Evolutionary conservation across 2,797 vertebrate genomes (phyloP).

Genomic region (Gobionotothen gibberifrons): DNA sequence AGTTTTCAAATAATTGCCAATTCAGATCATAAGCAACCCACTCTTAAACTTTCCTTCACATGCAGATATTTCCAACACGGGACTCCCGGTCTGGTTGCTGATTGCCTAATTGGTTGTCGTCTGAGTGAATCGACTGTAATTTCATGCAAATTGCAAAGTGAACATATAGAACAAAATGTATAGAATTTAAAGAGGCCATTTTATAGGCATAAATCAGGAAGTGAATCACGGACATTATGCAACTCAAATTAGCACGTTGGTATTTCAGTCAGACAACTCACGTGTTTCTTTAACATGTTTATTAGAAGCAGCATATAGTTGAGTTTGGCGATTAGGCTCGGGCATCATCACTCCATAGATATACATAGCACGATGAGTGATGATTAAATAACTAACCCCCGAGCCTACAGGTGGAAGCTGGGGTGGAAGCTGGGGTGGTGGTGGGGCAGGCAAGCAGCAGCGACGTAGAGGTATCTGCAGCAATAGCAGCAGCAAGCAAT

Average conservation of each 20-base stretch:
- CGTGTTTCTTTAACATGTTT: too few relatives aligned
- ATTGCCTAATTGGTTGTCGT: slow-evolving; percentile 44
- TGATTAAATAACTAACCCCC: too few relatives aligned
- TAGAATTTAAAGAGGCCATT: slow-evolving; percentile 3
- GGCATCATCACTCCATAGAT: too few relatives aligned
- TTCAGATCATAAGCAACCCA: slow-evolving; percentile 9
- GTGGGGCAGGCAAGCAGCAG: too few relatives aligned
- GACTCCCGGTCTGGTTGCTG: slow-evolving; percentile 1
- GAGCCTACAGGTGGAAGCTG: too few relatives aligned
- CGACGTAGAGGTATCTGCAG: too few relatives aligned
- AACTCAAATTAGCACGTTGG: not conserved
- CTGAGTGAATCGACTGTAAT: slow-evolving; percentile 31
- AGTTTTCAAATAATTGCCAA: not conserved
- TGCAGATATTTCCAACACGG: slow-evolving; percentile 7
- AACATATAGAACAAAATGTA: slow-evolving; percentile 14
- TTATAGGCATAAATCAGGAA: slow-evolving; percentile 14
- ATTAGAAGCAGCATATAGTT: too few relatives aligned
- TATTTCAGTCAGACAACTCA: too few relatives aligned
- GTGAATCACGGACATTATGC: slow-evolving; percentile 8
- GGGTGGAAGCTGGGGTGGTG: too few relatives aligned
- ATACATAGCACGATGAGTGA: too few relatives aligned
- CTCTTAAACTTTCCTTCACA: slow-evolving; percentile 16
- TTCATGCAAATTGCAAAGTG: slow-evolving; percentile 10
- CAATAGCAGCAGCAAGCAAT: too few relatives aligned
- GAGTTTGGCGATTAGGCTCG: too few relatives aligned